These are phyloP conservation scores for Diabrotica virgifera DNA, from an alignment of 1,140 invertebrate genomes.

Conservation along the genomic window DNA sequence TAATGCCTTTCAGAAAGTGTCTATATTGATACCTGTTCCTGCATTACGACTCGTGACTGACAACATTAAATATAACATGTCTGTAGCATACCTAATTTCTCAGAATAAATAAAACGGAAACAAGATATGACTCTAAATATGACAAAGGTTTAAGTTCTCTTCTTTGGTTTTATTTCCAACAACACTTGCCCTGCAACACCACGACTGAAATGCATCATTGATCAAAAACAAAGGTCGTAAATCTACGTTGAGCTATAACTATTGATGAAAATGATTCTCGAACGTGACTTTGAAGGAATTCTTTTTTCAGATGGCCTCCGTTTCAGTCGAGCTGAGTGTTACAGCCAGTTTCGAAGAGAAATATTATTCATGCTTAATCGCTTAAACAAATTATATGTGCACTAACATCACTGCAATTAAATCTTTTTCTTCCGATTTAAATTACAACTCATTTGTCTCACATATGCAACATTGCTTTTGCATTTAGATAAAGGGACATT, in stretches of 20 bases:
- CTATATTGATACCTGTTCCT: no score
- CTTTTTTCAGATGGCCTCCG: constrained; percentile 29
- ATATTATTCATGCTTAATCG: constrained; percentile 24
- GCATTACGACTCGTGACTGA: background rate
- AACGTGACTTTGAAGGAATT: constrained; percentile 31
- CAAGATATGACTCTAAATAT: constrained; percentile 3
- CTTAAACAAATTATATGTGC: constrained; percentile 26
- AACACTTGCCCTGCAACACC: constrained; percentile 4
- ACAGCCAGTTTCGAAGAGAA: constrained; percentile 23
- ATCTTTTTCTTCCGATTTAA: constrained; percentile 5
- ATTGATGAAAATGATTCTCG: constrained; percentile 28
- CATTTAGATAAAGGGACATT: no score
- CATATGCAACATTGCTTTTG: no score
- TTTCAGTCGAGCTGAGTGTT: constrained; percentile 23
- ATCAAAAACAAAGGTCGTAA: constrained; percentile 25
- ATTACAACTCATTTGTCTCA: no score
- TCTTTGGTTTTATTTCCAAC: background rate
- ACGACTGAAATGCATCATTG: constrained; percentile 19
- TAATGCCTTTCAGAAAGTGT: no score
- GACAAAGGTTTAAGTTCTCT: constrained; percentile 2
- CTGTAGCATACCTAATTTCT: constrained; percentile 1
- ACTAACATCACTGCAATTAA: constrained; percentile 14
- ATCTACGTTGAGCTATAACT: constrained; percentile 28
- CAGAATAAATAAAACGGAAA: constrained; percentile 2
- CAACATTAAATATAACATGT: constrained; percentile 1